A percentile compares a stretch with the other conserved stretches of the same genome.
Conservation (phyloP, 2,888 invertebrate species). For the Aleiodes alternator region DNA sequence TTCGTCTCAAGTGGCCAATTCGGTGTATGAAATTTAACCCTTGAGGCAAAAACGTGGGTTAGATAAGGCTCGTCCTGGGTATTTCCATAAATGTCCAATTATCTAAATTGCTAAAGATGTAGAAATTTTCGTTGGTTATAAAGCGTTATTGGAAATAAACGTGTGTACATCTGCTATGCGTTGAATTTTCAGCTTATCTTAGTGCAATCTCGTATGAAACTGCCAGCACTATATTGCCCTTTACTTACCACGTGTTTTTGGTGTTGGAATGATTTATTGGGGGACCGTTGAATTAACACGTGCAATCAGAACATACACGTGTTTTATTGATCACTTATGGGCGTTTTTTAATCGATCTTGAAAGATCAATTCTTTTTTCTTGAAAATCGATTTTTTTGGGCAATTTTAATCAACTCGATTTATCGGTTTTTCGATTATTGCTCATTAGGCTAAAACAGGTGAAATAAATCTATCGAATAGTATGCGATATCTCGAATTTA, state of each 20-base stretch:
- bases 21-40: constrained; percentile 17
- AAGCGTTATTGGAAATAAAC: neutral
- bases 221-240: constrained; percentile 15
- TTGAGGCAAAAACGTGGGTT: constrained; percentile 19
- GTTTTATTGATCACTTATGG: neutral
- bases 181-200: constrained; percentile 13
- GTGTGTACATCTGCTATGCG: constrained; percentile 25
- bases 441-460: too few species aligned
- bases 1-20: constrained; percentile 23
- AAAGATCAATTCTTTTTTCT: too few species aligned
- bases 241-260: neutral
- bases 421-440: too few species aligned
- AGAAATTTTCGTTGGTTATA: constrained; percentile 25
- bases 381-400: too few species aligned
- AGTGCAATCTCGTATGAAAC: constrained; percentile 10
- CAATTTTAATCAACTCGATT: too few species aligned
- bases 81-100: constrained; percentile 61
- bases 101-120: constrained; percentile 56
- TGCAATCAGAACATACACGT: neutral
- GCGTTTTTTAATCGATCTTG: too few species aligned
- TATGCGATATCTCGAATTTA: too few species aligned
- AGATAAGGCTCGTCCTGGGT: constrained; percentile 31
- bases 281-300: constrained; percentile 11
- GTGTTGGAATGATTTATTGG: constrained; percentile 33
- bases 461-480: too few species aligned